Percentiles rank a stretch among this genome's conserved stretches.
Conservation (phyloP, 2,113 vertebrate species). For the Dromiciops gliroides region DNA sequence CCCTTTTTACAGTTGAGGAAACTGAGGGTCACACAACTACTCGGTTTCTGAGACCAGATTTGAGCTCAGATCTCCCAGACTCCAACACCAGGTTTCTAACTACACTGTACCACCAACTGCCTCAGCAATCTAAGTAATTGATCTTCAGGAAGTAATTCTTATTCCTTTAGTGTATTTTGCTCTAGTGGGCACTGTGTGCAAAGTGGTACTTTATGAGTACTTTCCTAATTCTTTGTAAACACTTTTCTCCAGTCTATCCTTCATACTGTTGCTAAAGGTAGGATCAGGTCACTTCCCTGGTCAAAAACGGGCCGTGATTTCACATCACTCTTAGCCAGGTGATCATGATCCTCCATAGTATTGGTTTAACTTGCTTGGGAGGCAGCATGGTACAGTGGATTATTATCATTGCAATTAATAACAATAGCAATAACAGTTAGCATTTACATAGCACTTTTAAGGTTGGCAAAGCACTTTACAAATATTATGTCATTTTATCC, state of each 20-base stretch:
- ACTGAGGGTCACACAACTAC: background rate
- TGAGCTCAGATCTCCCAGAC: background rate
- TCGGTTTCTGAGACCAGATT: background rate
- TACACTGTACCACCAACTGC: background rate
- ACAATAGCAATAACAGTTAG: background rate
- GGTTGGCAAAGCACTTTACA: background rate
- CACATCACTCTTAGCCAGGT: background rate
- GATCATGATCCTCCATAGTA: background rate
- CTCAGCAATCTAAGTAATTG: background rate
- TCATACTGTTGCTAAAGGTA: background rate
- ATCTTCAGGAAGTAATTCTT: background rate
- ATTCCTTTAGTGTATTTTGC: background rate
- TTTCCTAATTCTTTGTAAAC: background rate
- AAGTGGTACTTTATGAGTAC: background rate
- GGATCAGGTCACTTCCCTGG: background rate
- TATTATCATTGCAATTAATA: background rate
- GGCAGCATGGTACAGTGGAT: background rate
- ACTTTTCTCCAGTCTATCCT: background rate
- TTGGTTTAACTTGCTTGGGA: background rate
- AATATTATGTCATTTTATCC: background rate
- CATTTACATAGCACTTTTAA: background rate
- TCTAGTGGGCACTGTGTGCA: background rate
- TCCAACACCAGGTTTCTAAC: too few species aligned
- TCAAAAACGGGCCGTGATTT: background rate
- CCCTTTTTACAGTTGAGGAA: background rate